Evolutionary conservation across 2,888 invertebrate genomes (phyloP).

Genomic region (Adineta ricciae): DNA sequence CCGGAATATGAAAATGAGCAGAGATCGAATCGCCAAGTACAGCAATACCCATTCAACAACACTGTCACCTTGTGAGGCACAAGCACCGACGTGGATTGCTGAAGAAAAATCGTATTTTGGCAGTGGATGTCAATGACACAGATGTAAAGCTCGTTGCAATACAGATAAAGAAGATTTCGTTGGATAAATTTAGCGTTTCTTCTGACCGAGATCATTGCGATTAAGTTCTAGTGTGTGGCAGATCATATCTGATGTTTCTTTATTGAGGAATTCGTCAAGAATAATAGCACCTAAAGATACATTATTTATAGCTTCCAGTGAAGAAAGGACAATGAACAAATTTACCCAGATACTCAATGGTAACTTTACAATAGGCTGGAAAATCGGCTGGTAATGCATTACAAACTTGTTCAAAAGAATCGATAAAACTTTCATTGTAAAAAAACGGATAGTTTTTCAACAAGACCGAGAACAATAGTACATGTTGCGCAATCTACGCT

Average conservation of each 20-base stretch:
- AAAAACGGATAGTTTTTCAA: conserved; percentile 40
- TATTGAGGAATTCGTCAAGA: conserved; percentile 38
- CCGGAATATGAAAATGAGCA: conserved; percentile 54
- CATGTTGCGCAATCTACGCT: conserved; percentile 38
- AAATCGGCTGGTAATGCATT: conserved; percentile 37
- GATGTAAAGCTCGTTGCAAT: not conserved
- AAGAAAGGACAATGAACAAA: conserved; percentile 36
- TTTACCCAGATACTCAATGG: conserved; percentile 32
- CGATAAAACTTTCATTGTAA: conserved; percentile 40
- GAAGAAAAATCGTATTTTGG: conserved; percentile 37
- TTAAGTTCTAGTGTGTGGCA: conserved; percentile 41
- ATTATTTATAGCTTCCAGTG: no score
- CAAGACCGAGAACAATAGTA: conserved; percentile 39
- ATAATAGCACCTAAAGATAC: conserved; percentile 38
- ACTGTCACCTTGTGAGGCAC: conserved; percentile 41
- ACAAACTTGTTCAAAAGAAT: conserved; percentile 39
- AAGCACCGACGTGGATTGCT: conserved; percentile 41
- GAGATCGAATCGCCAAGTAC: conserved; percentile 52
- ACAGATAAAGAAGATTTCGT: conserved; percentile 22
- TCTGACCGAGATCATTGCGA: conserved; percentile 38
- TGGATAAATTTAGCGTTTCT: conserved; percentile 39
- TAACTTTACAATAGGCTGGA: conserved; percentile 37
- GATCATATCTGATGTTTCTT: conserved; percentile 40
- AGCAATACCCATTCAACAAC: conserved; percentile 43
- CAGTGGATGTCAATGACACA: not conserved